Evolutionary conservation across 1,140 invertebrate genomes (phyloP).

Genomic region (Charaxes varanes): DNA sequence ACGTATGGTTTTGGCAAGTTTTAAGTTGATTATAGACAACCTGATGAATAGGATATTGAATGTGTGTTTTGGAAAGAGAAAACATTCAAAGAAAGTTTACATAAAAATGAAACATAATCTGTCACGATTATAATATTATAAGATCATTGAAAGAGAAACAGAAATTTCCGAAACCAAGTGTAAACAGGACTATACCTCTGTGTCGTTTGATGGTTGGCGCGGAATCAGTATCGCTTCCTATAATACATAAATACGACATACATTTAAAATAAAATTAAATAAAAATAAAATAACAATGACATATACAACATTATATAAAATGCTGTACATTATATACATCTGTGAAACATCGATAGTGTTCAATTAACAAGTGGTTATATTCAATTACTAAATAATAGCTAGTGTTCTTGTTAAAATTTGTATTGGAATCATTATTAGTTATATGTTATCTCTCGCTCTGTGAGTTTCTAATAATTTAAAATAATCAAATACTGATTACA

Average conservation of each 20-base stretch:
- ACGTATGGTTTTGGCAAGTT: background rate
- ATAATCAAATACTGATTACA: too few relatives aligned
- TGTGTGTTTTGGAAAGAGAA: too few relatives aligned
- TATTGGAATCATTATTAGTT: too few relatives aligned
- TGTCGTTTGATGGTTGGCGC: slow-evolving; percentile 44
- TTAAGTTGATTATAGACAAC: slow-evolving; percentile 4
- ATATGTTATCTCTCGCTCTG: too few relatives aligned
- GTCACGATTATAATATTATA: too few relatives aligned
- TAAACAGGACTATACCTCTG: slow-evolving; percentile 43
- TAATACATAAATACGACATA: slow-evolving; percentile 12
- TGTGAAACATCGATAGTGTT: slow-evolving; percentile 28
- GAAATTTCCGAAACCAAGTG: slow-evolving; percentile 5
- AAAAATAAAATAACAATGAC: slow-evolving; percentile 11
- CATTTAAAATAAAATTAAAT: slow-evolving; percentile 26
- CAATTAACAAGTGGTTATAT: background rate
- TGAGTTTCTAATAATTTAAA: too few relatives aligned
- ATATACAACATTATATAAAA: slow-evolving; percentile 19
- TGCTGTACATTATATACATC: slow-evolving; percentile 65
- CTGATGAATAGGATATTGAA: slow-evolving; percentile 2
- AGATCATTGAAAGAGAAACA: too few relatives aligned
- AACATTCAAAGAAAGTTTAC: too few relatives aligned
- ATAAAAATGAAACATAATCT: too few relatives aligned
- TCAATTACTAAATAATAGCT: slow-evolving; percentile 4
- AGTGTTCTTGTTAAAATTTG: too few relatives aligned
- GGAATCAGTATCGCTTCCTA: slow-evolving; percentile 38